A percentile compares a stretch with the other conserved stretches of the same genome.
These are phyloP conservation scores for Octopus bimaculoides DNA, from an alignment of 1,140 invertebrate genomes.

Conservation along the genomic window DNA sequence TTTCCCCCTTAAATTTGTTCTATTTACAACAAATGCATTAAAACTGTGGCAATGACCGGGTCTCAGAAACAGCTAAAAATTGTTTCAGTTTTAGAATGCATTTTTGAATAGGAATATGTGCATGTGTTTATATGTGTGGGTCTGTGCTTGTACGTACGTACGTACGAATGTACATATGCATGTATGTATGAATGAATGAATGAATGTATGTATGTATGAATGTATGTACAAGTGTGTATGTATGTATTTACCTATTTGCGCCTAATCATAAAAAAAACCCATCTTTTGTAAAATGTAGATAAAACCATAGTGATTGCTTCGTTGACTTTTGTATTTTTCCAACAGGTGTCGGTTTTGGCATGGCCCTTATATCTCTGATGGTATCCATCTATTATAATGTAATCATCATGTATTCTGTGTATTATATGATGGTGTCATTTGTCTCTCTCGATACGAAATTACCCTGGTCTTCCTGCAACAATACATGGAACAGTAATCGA, in stretches of 20 bases:
- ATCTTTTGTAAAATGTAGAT: neutral
- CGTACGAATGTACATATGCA: neutral
- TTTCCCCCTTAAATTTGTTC: too few species aligned
- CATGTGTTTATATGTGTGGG: neutral
- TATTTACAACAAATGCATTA: too few species aligned
- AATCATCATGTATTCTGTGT: constrained; percentile 55
- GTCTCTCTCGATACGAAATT: constrained; percentile 29
- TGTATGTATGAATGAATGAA: neutral
- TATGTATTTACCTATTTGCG: neutral
- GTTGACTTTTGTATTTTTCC: neutral
- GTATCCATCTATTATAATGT: constrained; percentile 58
- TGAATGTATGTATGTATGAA: neutral
- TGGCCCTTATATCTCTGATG: constrained; percentile 60
- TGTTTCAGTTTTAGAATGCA: neutral
- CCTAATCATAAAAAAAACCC: neutral
- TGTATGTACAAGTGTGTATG: neutral
- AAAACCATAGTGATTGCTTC: neutral
- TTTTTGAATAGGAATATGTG: neutral
- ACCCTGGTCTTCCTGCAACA: constrained; percentile 38
- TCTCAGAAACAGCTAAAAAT: too few species aligned
- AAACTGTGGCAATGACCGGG: too few species aligned
- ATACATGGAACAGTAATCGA: constrained; percentile 35
- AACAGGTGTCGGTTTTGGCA: constrained; percentile 74
- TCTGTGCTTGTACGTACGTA: neutral
- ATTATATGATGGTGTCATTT: constrained; percentile 48